A percentile compares a stretch with the other conserved stretches of the same genome.
Evolutionary conservation across 2,888 invertebrate genomes (phyloP).

Genomic region (Epinotia brunnichana): DNA sequence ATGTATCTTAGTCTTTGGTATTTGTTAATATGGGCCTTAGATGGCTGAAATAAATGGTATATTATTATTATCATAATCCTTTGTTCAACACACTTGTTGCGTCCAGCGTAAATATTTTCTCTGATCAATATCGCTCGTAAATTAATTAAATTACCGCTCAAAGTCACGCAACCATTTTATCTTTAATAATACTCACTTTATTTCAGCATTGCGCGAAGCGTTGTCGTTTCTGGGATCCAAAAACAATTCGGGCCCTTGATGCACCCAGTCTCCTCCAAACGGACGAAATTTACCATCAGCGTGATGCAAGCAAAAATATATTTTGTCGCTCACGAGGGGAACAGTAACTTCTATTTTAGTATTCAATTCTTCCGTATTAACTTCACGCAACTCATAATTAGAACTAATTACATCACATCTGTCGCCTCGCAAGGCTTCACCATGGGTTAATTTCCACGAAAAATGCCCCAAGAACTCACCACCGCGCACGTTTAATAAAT

Average conservation of each 20-base stretch:
- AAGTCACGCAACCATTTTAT: not conserved
- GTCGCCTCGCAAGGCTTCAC: conserved; percentile 61
- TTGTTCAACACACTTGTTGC: not conserved
- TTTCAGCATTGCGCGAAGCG: conserved; percentile 31
- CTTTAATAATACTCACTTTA: conserved; percentile 25
- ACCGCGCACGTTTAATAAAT: conserved; percentile 74
- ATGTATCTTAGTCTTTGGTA: too few relatives aligned
- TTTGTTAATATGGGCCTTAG: too few relatives aligned
- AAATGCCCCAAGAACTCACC: conserved; percentile 74
- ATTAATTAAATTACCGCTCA: conserved; percentile 26
- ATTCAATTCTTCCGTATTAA: conserved; percentile 63
- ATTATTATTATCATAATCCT: too few relatives aligned
- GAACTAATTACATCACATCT: conserved; percentile 68
- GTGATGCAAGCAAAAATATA: conserved; percentile 70
- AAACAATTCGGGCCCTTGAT: conserved; percentile 78
- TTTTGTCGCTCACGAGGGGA: conserved; percentile 60
- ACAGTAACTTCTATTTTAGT: conserved; percentile 64
- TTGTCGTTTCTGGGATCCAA: conserved; percentile 64
- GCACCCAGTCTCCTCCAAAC: conserved; percentile 75
- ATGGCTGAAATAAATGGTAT: too few relatives aligned
- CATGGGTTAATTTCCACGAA: conserved; percentile 74
- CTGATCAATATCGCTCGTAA: not conserved
- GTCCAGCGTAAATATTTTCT: not conserved
- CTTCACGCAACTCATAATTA: conserved; percentile 71
- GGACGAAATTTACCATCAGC: conserved; percentile 59